Base-by-base conservation (phyloP, 2,797 vertebrate species). In the Gouania willdenowi region DNA sequence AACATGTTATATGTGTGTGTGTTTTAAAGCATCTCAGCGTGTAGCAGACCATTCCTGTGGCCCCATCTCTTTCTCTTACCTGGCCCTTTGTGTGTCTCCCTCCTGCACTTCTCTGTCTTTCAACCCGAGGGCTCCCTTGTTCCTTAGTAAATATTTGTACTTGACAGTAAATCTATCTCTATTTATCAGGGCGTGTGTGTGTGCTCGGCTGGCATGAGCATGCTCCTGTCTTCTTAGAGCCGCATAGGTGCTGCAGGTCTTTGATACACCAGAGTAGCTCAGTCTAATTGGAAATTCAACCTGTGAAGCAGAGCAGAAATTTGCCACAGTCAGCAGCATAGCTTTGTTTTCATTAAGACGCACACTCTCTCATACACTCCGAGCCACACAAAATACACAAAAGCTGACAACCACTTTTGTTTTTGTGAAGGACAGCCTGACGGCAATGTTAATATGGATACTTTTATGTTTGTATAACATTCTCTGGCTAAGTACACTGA, bases 281-380 rank as follows among this genome's bases (percentile, higher is more conserved):
- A 27, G 56, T 75, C 68, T 86, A 83, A 85, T 85, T 86, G 75
- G 62, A 85, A 83, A 86, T 87, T 81, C 82, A 85, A 75, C 76
- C 61, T 67, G 81, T 77, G 74, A 75, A 77, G 74, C 13, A 6
- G 61, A 68, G 78, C 82, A 82, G 79, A 84, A 84, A 86, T 81
- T 26, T 71, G 55, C 81, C 36, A 15, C 40, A 56, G 76, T 88
- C 86, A 87, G 83, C 82, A 82, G 62, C 65, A 72, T 66, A 62
- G 74, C 73, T 79, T 77, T 81, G 71, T 82, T 83, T 82, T 80
- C 66, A 77, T 80, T 80, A 82, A 77, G 42, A 57, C 46, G 35
- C 66, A 39, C 54, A 45, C 47, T 60, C 41, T 41, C 25, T 26
- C 8, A 6, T 6, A 20, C 5, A 7, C 22, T 7, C 6, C 7